Evolutionary conservation across 2,797 vertebrate genomes (phyloP).

Genomic region (Aratinga solstitialis): DNA sequence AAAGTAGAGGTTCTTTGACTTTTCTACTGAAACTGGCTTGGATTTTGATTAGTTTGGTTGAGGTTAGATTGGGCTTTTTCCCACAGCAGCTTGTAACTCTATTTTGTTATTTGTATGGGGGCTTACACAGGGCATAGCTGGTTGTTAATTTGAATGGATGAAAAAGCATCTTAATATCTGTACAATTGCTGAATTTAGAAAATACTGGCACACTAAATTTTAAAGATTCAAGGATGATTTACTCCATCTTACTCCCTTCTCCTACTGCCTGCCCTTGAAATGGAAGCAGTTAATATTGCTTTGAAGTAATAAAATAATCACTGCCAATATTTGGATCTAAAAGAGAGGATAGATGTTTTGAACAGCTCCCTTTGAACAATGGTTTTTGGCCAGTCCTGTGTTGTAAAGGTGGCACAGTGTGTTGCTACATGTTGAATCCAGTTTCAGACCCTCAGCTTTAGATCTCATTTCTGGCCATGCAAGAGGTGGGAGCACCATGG

Average conservation of each 20-base stretch:
- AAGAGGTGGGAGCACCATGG: background rate
- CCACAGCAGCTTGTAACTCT: background rate
- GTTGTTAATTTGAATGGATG: background rate
- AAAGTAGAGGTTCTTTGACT: background rate
- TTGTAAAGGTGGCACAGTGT: slow-evolving; percentile 9
- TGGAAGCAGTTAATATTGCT: slow-evolving; percentile 19
- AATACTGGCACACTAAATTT: background rate
- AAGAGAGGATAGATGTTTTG: background rate
- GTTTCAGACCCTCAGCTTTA: slow-evolving; percentile 17
- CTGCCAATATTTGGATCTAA: slow-evolving; percentile 14
- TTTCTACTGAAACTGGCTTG: background rate
- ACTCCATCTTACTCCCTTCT: background rate
- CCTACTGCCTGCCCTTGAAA: background rate
- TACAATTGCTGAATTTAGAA: slow-evolving; percentile 12
- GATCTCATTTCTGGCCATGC: slow-evolving; percentile 15
- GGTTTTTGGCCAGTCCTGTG: background rate
- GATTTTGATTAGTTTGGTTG: background rate
- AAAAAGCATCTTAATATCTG: slow-evolving; percentile 18
- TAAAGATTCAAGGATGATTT: slow-evolving; percentile 4
- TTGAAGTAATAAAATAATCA: slow-evolving; percentile 29
- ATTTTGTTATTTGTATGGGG: background rate
- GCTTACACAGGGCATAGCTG: background rate
- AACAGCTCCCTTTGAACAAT: slow-evolving; percentile 14
- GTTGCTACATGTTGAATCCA: background rate
- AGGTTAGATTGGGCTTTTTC: background rate